Percentiles rank a stretch among this genome's conserved stretches.
Evolutionary conservation across 1,140 invertebrate species (phyloP).

Genomic region (Drosophila sulfurigaster): DNA sequence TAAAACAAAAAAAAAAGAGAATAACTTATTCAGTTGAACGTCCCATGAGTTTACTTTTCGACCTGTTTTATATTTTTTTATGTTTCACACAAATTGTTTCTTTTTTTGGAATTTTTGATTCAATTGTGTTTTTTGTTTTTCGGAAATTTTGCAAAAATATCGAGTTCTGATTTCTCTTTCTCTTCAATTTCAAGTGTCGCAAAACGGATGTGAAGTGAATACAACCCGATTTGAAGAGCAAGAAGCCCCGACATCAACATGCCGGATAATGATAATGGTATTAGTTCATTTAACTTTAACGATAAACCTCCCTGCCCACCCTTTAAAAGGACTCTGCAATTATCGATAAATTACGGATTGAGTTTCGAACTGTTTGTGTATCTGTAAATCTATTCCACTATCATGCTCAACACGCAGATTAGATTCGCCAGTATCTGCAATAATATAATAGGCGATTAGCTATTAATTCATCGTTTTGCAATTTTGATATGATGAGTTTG

Average conservation of each 20-base stretch:
- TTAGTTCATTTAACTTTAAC: constrained; percentile 16
- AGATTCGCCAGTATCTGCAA: constrained; percentile 1
- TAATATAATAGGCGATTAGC: constrained; percentile 42
- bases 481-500: neutral
- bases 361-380: neutral
- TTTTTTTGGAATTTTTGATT: neutral
- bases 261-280: constrained; percentile 72
- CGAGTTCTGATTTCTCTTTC: constrained; percentile 49
- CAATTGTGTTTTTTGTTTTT: constrained; percentile 1
- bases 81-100: neutral
- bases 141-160: neutral
- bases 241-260: constrained; percentile 40
- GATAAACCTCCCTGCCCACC: neutral
- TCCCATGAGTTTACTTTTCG: neutral
- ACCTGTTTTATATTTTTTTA: neutral
- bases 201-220: constrained; percentile 61
- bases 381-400: neutral
- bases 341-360: constrained; percentile 9
- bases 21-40: constrained; percentile 22
- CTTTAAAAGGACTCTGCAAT: neutral
- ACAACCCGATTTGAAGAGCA: constrained; percentile 24
- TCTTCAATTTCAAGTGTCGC: constrained; percentile 71
- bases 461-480: constrained; percentile 14
- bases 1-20: neutral
- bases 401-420: neutral